Percentiles rank a stretch among this genome's conserved stretches.
phyloP scores from a whole-genome alignment of 2,113 vertebrate genomes.

The Emydocephalus ijimae region DNA sequence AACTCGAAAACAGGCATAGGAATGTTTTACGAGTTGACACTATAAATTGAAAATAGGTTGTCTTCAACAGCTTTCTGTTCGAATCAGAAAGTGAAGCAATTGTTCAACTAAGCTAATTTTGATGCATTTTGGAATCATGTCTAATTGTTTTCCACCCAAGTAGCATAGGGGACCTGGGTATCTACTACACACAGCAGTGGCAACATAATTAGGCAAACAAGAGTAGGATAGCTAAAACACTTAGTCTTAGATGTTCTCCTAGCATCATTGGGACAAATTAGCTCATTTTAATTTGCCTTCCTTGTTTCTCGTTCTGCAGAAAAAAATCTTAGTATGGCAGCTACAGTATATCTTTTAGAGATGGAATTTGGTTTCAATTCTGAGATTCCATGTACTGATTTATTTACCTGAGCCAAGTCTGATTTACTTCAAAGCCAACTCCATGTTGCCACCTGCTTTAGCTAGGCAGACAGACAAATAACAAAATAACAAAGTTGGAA shows the following conservation, averaged over 20 bases:
- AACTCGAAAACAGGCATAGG: too few relatives aligned
- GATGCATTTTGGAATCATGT: background rate
- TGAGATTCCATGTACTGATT: background rate
- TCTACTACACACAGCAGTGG: background rate
- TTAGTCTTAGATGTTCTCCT: background rate
- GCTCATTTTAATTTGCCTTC: background rate
- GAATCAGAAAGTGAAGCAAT: background rate
- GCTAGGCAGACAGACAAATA: too few relatives aligned
- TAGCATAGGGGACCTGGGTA: background rate
- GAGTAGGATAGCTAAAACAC: too few relatives aligned
- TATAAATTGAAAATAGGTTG: background rate
- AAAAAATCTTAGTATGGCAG: background rate
- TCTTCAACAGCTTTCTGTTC: background rate
- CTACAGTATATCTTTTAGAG: background rate
- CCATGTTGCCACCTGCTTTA: too few relatives aligned
- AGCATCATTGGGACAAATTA: background rate
- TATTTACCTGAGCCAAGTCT: background rate
- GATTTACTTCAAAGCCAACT: background rate
- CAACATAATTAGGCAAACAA: background rate
- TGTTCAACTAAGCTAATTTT: conserved; percentile 8
- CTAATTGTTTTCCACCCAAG: background rate
- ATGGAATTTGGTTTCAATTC: background rate
- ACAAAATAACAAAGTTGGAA: too few relatives aligned
- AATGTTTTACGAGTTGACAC: too few relatives aligned
- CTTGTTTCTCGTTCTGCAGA: background rate